Evolutionary conservation across 1,140 invertebrate species (phyloP), one percentile per base, ranked within the genome.

Genomic region (Lasioglossum baleicum): DNA sequence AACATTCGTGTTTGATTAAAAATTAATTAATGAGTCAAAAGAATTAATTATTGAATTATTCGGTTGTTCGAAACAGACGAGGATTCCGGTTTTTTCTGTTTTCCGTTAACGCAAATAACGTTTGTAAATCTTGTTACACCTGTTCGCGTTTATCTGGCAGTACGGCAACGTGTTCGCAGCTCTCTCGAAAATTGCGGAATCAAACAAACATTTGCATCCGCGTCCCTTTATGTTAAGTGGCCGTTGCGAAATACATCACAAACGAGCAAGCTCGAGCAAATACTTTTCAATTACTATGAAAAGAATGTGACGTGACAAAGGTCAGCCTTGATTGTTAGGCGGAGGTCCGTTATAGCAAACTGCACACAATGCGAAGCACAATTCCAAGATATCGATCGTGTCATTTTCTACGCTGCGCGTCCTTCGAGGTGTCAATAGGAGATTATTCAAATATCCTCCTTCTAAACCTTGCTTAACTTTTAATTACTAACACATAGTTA

Each of bases 321-420:
- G 73, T 70, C 73, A 76, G 48, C 48, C 22, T 26, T 68, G 73
- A 64, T 81, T 81, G 78, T 68, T 64, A 68, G 31, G 11, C 31
- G 53, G 58, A 70, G 79, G 56, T 58, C 73, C 73, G 79, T 76
- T 75, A 81, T 70, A 81, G 64, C 60, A 8, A 70, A 48, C 60
- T 44, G 79, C 73, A 70, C 53, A 76, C 79, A 76, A 69, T 75
- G 31, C 68, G 60, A 80, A 61, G 71, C 73, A 77, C 53, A 65
- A 77, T 75, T 81, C 69, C 74, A 53, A 64, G 58, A 83, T 81
- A 85, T 83, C 69, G 73, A 83, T 85, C 82, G 60, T 51, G 22
- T 80, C 53, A 44, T 75, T 76, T 69, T 71, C 60, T 81, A 77
- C 60, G 51, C 71, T 0, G 60, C 63, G 15, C 17, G 74, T 85